A percentile compares a stretch with the other conserved stretches of the same genome.
Evolutionary conservation across 2,797 vertebrate species (phyloP).

Genomic region (Molothrus aeneus): DNA sequence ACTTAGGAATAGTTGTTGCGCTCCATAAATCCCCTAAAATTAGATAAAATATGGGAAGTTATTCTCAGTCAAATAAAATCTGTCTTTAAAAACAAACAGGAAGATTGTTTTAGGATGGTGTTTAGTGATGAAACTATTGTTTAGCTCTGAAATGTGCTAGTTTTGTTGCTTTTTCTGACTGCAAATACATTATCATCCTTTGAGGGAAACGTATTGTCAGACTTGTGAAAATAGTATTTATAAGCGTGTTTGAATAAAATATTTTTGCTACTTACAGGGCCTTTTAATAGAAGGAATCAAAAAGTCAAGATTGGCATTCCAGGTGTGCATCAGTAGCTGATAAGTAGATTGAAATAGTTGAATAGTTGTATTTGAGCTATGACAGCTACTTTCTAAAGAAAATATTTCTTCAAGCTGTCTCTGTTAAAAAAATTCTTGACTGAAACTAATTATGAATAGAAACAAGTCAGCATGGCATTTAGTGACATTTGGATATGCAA

Average conservation of each 20-base stretch:
- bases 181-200: neutral
- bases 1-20: conserved; percentile 25
- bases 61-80: neutral
- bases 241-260: neutral
- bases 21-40: conserved; percentile 20
- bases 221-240: neutral
- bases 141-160: neutral
- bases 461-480: neutral
- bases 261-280: neutral
- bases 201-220: neutral
- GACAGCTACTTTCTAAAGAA: neutral
- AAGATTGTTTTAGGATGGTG: neutral
- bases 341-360: neutral
- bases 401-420: neutral
- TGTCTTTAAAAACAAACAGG: neutral
- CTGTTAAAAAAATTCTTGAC: neutral
- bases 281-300: neutral
- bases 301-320: neutral
- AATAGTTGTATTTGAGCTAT: neutral
- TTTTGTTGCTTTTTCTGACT: neutral
- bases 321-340: neutral
- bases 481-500: neutral
- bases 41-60: neutral
- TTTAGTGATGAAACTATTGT: neutral
- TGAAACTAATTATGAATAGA: neutral